These are phyloP conservation scores for Battus philenor DNA, from an alignment of 1,140 invertebrate species.

Conservation along the genomic window DNA sequence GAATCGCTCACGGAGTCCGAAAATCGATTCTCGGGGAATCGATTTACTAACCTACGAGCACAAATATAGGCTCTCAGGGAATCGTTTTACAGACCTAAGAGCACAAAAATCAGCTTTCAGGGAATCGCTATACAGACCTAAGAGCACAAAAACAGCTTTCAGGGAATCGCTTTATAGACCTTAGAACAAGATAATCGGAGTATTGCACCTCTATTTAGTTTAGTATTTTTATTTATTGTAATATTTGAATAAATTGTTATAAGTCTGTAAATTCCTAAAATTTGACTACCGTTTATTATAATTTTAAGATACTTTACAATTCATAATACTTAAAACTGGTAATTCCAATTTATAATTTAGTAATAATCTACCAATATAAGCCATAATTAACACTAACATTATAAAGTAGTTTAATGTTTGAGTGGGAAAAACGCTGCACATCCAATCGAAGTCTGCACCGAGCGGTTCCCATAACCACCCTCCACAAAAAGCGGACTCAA, in stretches of 20 bases:
- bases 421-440: background rate
- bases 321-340: no score
- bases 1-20: background rate
- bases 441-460: background rate
- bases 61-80: background rate
- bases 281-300: no score
- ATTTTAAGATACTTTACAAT: no score
- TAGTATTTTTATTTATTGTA: no score
- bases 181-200: no score
- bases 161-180: background rate
- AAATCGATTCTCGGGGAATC: background rate
- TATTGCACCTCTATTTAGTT: no score
- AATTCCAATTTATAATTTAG: no score
- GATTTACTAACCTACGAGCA: background rate
- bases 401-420: no score
- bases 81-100: background rate
- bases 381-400: no score
- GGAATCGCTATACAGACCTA: background rate
- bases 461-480: slow-evolving; percentile 12
- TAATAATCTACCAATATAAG: no score
- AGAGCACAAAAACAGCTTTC: background rate
- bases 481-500: slow-evolving; percentile 28
- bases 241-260: no score
- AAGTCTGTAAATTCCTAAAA: no score
- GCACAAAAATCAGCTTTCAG: background rate